Conservation (phyloP, 2,797 vertebrate genomes). For the Sphenopsis melanotis region DNA sequence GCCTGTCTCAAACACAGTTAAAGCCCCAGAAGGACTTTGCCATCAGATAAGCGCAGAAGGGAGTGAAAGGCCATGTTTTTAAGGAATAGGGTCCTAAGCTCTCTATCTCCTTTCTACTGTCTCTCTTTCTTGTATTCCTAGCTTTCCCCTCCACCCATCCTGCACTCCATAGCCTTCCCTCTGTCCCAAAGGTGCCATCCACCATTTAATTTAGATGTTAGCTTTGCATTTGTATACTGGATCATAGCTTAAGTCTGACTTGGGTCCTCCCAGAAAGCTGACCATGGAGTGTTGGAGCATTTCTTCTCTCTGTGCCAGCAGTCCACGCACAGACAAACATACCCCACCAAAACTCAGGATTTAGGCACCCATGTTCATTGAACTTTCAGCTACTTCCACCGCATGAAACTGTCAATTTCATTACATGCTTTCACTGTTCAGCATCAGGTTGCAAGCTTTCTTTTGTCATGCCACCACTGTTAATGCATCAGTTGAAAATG, state of each 20-base stretch:
- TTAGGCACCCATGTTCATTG: fast-evolving
- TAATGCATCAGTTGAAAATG: background rate
- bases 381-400: background rate
- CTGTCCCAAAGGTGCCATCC: fast-evolving
- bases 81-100: background rate
- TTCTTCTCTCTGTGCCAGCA: background rate
- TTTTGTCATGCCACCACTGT: background rate
- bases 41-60: background rate
- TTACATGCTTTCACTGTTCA: background rate
- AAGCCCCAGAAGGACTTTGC: background rate
- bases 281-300: fast-evolving
- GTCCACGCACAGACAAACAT: no score
- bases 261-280: background rate
- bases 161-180: background rate
- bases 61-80: background rate
- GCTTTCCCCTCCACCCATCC: background rate
- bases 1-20: background rate
- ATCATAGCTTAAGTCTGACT: background rate
- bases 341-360: background rate
- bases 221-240: background rate
- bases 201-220: background rate
- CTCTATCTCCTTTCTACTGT: background rate
- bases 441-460: background rate
- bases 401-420: background rate
- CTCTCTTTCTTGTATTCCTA: background rate